Conservation (phyloP, 2,113 vertebrate species). For the Plecturocebus donacophilus region DNA sequence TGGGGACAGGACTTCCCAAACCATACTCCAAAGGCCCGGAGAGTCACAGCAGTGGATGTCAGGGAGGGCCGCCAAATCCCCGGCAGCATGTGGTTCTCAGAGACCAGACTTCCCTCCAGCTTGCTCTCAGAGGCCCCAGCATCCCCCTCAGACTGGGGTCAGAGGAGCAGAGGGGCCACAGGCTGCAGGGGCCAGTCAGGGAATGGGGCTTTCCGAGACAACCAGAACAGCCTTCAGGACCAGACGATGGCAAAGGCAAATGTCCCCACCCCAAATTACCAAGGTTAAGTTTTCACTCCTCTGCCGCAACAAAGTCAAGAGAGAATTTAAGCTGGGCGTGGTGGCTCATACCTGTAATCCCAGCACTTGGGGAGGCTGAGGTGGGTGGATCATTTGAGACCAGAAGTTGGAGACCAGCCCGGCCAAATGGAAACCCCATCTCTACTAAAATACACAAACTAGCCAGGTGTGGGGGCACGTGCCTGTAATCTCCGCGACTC, state of each 20-base stretch:
- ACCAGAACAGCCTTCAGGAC: not conserved
- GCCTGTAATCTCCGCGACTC: no score
- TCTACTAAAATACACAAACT: no score
- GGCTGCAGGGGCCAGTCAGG: not conserved
- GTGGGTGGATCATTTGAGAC: no score
- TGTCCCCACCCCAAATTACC: no score
- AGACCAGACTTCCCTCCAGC: not conserved
- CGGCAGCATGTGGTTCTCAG: not conserved
- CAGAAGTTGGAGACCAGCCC: no score
- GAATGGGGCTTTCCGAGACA: not conserved
- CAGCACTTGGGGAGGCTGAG: no score
- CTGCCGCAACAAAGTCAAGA: not conserved
- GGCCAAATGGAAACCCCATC: no score
- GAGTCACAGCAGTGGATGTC: not conserved
- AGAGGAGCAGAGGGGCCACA: not conserved
- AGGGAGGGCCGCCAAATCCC: not conserved
- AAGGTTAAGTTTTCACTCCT: not conserved
- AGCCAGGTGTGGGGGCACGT: no score
- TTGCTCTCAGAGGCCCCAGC: not conserved
- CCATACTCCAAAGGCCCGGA: not conserved
- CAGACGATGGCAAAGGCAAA: not conserved
- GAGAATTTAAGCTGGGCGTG: not conserved
- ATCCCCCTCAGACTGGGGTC: no score
- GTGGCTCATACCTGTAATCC: no score
- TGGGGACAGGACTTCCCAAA: not conserved